These are phyloP conservation scores for Volucella zonaria DNA, from an alignment of 2,888 invertebrate genomes.

Conservation along the genomic window DNA sequence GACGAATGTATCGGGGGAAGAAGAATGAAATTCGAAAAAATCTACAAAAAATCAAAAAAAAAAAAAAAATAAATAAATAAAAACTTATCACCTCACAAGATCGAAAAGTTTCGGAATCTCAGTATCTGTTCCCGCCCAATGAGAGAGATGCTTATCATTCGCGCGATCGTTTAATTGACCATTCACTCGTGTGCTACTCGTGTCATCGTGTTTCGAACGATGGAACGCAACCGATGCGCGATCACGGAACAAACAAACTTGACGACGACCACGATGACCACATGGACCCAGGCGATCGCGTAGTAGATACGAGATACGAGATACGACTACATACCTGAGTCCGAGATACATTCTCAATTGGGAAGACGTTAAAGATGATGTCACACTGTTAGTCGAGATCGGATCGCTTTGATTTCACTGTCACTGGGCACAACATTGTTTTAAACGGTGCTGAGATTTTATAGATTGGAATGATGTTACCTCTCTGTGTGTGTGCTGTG, in stretches of 20 bases:
- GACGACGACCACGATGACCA: constrained; percentile 41
- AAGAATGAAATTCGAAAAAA: neutral
- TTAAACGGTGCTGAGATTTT: constrained; percentile 41
- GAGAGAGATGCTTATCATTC: constrained; percentile 46
- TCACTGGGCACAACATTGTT: constrained; percentile 16
- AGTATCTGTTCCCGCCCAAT: constrained; percentile 38
- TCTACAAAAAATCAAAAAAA: no score
- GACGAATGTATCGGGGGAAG: no score
- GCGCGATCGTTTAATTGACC: constrained; percentile 67
- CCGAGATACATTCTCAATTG: constrained; percentile 18
- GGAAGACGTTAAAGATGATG: constrained; percentile 49
- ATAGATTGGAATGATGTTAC: constrained; percentile 24
- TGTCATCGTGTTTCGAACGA: constrained; percentile 44
- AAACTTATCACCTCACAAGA: constrained; percentile 15
- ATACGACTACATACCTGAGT: constrained; percentile 16
- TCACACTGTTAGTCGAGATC: constrained; percentile 36
- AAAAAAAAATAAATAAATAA: no score
- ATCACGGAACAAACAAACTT: constrained; percentile 39
- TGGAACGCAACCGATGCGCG: constrained; percentile 43
- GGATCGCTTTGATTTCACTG: constrained; percentile 46
- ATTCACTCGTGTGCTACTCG: constrained; percentile 69
- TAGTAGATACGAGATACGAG: constrained; percentile 3
- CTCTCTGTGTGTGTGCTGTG: neutral
- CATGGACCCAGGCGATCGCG: constrained; percentile 9
- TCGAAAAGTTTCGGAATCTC: constrained; percentile 22